Evolutionary conservation across 2,888 invertebrate genomes (phyloP).

Genomic region (Scaptomyza reducta): DNA sequence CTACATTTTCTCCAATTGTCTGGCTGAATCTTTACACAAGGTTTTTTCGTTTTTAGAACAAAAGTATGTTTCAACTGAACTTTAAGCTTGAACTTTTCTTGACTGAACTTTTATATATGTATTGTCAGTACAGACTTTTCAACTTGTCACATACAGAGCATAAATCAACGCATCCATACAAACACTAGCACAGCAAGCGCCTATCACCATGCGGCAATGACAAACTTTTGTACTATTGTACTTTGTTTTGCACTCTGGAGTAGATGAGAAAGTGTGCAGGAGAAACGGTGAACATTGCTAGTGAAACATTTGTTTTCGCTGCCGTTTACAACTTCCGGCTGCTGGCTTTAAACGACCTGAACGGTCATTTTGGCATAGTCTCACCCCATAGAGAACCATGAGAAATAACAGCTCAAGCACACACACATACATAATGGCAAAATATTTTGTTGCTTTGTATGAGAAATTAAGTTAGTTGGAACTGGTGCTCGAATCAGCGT

Average conservation of each 20-base stretch:
- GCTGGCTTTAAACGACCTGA: conserved; percentile 41
- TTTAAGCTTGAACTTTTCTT: too few species aligned
- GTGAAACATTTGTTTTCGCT: conserved; percentile 67
- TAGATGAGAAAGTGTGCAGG: neutral
- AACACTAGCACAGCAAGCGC: conserved; percentile 26
- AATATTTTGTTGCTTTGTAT: conserved; percentile 18
- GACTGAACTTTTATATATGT: conserved; percentile 15
- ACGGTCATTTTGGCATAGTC: conserved; percentile 35
- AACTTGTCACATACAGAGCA: conserved; percentile 64
- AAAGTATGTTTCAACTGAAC: conserved; percentile 36
- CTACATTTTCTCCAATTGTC: too few species aligned
- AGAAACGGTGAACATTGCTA: conserved; percentile 59
- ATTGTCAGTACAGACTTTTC: conserved; percentile 39
- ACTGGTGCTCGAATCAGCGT: conserved; percentile 10
- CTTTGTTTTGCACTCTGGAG: conserved; percentile 42
- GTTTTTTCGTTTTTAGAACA: conserved; percentile 12
- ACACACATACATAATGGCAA: conserved; percentile 19
- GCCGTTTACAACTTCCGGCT: conserved; percentile 66
- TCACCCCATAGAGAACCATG: conserved; percentile 23
- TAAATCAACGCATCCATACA: conserved; percentile 52
- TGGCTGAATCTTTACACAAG: neutral
- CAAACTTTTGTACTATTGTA: conserved; percentile 58
- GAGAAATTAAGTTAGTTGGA: conserved; percentile 26
- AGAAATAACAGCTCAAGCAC: conserved; percentile 34
- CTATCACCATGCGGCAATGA: conserved; percentile 59